A percentile compares a stretch with the other conserved stretches of the same genome.
These are phyloP conservation scores for Ylistrum balloti DNA, from an alignment of 1,140 invertebrate genomes.

Conservation along the genomic window DNA sequence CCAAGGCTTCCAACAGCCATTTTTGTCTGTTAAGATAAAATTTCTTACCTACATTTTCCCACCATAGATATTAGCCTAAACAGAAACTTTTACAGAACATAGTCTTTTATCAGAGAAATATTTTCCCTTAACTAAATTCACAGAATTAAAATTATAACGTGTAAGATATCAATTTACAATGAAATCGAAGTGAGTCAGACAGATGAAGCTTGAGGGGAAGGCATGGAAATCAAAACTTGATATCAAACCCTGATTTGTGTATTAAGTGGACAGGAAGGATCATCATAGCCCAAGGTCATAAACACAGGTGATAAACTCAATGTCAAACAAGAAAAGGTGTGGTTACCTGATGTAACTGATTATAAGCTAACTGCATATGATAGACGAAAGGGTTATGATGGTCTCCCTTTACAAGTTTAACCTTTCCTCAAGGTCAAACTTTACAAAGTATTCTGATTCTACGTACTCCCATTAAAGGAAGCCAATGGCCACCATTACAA, in stretches of 20 bases:
- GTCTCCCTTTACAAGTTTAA: not conserved
- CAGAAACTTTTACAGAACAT: no score
- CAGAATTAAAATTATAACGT: no score
- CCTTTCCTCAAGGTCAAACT: not conserved
- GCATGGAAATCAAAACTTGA: not conserved
- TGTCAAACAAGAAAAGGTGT: slow-evolving; percentile 7
- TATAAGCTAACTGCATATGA: not conserved
- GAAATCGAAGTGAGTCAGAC: no score
- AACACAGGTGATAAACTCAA: not conserved
- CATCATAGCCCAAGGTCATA: not conserved
- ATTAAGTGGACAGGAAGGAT: not conserved
- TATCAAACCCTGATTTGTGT: not conserved
- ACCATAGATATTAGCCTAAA: no score
- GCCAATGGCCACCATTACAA: not conserved
- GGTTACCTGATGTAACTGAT: not conserved
- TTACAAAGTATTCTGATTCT: slow-evolving; percentile 3
- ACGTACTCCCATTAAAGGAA: not conserved
- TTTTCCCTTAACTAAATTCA: no score
- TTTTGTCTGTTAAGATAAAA: no score
- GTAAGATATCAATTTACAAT: no score
- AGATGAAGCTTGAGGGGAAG: not conserved
- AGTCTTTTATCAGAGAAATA: no score
- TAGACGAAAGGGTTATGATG: not conserved
- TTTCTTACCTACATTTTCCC: no score
- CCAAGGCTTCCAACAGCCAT: no score